Base-by-base conservation (phyloP, 2,888 invertebrate species). In the Eupeodes luniger region DNA sequence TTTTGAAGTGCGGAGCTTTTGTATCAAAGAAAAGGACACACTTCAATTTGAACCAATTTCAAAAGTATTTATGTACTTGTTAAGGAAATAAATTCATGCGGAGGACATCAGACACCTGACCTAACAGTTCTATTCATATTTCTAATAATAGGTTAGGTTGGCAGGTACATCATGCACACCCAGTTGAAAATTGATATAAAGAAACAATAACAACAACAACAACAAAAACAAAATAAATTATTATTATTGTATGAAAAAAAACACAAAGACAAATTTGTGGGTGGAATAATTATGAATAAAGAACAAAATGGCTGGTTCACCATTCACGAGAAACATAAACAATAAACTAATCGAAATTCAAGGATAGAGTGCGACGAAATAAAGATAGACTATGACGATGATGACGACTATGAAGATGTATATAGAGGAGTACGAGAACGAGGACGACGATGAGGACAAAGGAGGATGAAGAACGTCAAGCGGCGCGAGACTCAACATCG, bases 321-420 rank as follows among this genome's bases (percentile, higher is more conserved):
- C 6, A 40, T 40, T 40, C 40, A 40, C 9, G 40, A 9, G 14
- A 66, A 66, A 62, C 19, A 62, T 44, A 16, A 67, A 81, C 85
- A 77, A 78, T 85, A 19, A 66, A 78, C 82, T 86, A 75, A 79
- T 86, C 74, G 78, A 57, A 78, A 82, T 78, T 78, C 78, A 82
- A 82, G 69, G 74, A 82, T 79, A 55, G 69, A 77, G 82, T 62
- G 62, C 78, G 72, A 27, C 14, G 27, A 62, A 62, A 16, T 16
- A 47, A 14, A 40, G 6, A 12, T 16, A 49, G 16, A 27, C n/a
- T 14, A 27, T 19, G 11, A 40, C 36, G n/a, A 36, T 0, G 9
- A 61, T 4, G 34, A 16, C 16, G n/a, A 51, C 3, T 2, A 27
- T 27, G 27, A 27, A 3, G 27, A 27, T 27, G 27, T 3, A 27